phyloP scores from a whole-genome alignment of 2,888 invertebrate genomes.

The Slavum lentiscoides region DNA sequence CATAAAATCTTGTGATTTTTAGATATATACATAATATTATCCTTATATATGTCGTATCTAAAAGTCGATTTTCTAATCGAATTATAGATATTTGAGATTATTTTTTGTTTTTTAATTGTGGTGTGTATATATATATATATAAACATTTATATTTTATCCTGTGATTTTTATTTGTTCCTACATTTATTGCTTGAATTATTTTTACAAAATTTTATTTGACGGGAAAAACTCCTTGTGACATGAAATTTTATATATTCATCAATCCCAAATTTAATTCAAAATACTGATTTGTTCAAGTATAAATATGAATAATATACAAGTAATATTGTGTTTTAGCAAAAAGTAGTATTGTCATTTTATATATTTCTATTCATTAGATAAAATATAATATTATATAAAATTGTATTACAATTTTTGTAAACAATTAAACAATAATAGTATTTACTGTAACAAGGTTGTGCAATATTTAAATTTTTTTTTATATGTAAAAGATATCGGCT shows the following conservation, averaged over 20 bases:
- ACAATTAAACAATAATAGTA: constrained; percentile 5
- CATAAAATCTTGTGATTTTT: constrained; percentile 21
- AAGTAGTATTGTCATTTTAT: neutral
- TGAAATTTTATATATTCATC: neutral
- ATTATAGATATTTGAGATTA: neutral
- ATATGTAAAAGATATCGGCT: constrained; percentile 12
- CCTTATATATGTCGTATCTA: neutral
- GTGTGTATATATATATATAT: constrained; percentile 9
- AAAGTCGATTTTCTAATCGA: neutral
- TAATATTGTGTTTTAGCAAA: neutral
- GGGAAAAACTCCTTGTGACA: neutral
- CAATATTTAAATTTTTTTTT: constrained; percentile 39
- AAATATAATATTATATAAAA: neutral
- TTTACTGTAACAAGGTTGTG: constrained; percentile 34
- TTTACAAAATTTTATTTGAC: neutral
- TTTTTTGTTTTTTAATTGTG: constrained; percentile 18
- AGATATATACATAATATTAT: neutral
- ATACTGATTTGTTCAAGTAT: neutral
- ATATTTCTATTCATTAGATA: neutral
- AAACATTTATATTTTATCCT: constrained; percentile 28
- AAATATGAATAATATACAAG: neutral
- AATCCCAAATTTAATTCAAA: neutral
- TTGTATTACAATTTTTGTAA: neutral
- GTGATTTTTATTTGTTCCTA: constrained; percentile 50
- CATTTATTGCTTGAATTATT: neutral